phyloP scores from a whole-genome alignment of 2,888 invertebrate genomes.

The Pedicia rivosa region DNA sequence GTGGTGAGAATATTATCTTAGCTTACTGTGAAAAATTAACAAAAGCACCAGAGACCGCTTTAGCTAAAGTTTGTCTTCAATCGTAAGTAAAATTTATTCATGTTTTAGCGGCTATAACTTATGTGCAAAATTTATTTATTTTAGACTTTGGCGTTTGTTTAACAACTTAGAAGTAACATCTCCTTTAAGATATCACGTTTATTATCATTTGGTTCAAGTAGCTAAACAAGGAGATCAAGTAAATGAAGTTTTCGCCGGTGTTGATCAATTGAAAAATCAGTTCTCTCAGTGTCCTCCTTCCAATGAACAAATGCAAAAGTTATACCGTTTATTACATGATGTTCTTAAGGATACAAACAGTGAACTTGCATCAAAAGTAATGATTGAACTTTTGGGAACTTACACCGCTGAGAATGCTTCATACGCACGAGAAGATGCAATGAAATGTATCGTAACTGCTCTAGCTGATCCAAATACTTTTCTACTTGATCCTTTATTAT shows the following conservation, averaged over 20 bases:
- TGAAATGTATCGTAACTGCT: constrained; percentile 88
- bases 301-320: constrained; percentile 80
- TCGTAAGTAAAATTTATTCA: constrained; percentile 43
- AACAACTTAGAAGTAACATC: constrained; percentile 77
- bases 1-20: constrained; percentile 74
- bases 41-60: constrained; percentile 67
- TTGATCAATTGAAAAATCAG: constrained; percentile 67
- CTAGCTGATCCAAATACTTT: constrained; percentile 91
- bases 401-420: constrained; percentile 96
- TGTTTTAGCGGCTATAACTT: neutral
- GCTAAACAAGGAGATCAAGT: constrained; percentile 79
- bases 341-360: constrained; percentile 74
- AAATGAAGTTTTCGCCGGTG: constrained; percentile 65
- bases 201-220: constrained; percentile 78
- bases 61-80: constrained; percentile 66
- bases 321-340: constrained; percentile 77
- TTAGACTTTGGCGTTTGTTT: constrained; percentile 76
- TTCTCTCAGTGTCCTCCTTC: constrained; percentile 66
- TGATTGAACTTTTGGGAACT: constrained; percentile 91
- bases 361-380: constrained; percentile 86
- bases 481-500: constrained; percentile 82
- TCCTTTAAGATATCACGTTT: constrained; percentile 79
- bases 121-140: too few relatives aligned
- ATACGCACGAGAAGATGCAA: constrained; percentile 91
- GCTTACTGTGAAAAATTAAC: constrained; percentile 86